phyloP scores from a whole-genome alignment of 37 sponge, comb jelly and placozoan genomes.

The Haliclona indistincta region DNA sequence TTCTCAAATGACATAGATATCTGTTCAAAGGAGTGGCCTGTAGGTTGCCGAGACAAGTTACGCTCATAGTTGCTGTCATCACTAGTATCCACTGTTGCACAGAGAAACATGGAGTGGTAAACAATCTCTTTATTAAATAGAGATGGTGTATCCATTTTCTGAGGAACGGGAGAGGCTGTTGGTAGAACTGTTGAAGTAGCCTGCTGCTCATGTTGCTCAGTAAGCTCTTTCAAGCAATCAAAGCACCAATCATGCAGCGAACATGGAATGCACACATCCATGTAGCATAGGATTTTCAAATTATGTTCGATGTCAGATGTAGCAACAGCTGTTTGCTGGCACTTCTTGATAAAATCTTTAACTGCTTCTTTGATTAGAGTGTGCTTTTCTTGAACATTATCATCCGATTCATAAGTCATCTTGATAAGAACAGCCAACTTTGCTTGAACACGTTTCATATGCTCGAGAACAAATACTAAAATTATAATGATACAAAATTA shows the following conservation, averaged over 20 bases:
- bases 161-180: not conserved
- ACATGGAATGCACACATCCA: not conserved
- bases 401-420: not conserved
- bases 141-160: not conserved
- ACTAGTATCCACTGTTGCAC: conserved; percentile 24
- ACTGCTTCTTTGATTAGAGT: not conserved
- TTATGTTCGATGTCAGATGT: not conserved
- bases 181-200: too few relatives aligned
- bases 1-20: conserved; percentile 34
- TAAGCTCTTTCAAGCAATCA: not conserved
- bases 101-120: conserved; percentile 47
- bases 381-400: conserved; percentile 1
- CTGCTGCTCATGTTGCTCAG: not conserved
- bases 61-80: not conserved
- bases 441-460: too few relatives aligned
- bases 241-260: not conserved
- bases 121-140: conserved; percentile 54
- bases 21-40: conserved; percentile 34
- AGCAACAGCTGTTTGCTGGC: not conserved
- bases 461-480: too few relatives aligned
- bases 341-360: not conserved
- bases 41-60: too few relatives aligned
- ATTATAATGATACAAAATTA: too few relatives aligned
- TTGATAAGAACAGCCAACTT: not conserved
- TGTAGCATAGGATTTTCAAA: not conserved